phyloP scores from a whole-genome alignment of 2,113 vertebrate species.

The Arvicanthis niloticus region DNA sequence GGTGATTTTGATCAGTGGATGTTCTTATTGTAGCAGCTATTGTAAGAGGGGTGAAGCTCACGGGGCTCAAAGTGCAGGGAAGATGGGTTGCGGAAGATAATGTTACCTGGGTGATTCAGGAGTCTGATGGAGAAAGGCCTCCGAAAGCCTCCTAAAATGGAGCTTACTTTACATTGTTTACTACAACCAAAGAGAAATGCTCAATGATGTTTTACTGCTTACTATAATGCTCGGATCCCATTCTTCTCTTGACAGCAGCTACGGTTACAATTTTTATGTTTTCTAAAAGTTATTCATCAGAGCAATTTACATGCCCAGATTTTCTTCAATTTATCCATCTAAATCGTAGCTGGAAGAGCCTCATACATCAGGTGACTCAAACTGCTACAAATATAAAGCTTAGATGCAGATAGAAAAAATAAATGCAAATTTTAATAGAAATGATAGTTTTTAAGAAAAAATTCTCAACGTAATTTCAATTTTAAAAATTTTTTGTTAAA shows the following conservation, averaged over 20 bases:
- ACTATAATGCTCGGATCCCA: background rate
- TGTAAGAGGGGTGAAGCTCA: too few relatives aligned
- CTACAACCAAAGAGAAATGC: conserved; percentile 20
- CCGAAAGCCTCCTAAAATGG: background rate
- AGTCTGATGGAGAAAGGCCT: background rate
- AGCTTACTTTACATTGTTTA: background rate
- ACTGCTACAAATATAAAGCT: background rate
- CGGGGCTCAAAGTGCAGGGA: too few relatives aligned
- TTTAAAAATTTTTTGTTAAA: background rate
- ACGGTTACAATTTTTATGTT: conserved; percentile 8
- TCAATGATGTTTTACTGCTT: background rate
- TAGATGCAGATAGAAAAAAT: background rate
- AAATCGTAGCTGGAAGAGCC: background rate
- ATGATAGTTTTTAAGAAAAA: too few relatives aligned
- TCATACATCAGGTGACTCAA: background rate
- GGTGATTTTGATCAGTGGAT: too few relatives aligned
- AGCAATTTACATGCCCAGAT: background rate
- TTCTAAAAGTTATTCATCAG: background rate
- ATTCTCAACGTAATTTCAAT: background rate
- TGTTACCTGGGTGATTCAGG: too few relatives aligned
- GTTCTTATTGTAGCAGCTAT: too few relatives aligned
- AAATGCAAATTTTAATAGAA: background rate
- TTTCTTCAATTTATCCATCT: background rate
- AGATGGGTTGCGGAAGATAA: too few relatives aligned
- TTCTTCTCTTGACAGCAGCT: background rate